Conservation (phyloP, 2,888 invertebrate genomes). For the Dolichopus griseipennis region DNA sequence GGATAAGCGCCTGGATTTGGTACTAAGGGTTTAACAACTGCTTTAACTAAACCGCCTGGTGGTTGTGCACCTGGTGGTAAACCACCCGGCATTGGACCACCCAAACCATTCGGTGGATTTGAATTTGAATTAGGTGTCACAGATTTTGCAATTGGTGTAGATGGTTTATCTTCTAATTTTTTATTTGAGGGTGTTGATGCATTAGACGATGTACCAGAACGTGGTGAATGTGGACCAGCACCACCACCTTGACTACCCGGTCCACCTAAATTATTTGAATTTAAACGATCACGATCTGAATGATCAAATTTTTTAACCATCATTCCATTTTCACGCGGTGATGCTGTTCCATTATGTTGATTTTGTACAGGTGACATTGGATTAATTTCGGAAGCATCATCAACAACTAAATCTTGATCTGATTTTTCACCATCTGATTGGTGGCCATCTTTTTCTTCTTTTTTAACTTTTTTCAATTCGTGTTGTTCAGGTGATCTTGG, state of each 20-base stretch:
- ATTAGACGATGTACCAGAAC: conserved; percentile 82
- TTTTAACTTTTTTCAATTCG: conserved; percentile 60
- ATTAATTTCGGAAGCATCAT: conserved; percentile 74
- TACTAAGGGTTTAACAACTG: conserved; percentile 25
- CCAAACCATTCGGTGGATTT: conserved; percentile 48
- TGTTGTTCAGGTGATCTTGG: conserved; percentile 68
- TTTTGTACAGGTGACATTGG: conserved; percentile 60
- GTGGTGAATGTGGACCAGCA: conserved; percentile 27
- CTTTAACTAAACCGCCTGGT: conserved; percentile 23
- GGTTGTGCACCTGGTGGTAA: conserved; percentile 10
- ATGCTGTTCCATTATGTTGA: conserved; percentile 52
- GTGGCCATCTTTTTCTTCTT: conserved; percentile 70
- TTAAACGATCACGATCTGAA: conserved; percentile 27
- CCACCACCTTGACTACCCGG: conserved; percentile 17
- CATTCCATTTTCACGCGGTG: conserved; percentile 79
- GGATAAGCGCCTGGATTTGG: conserved; percentile 47
- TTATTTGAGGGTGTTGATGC: conserved; percentile 84
- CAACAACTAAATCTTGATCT: conserved; percentile 89
- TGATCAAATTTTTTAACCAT: conserved; percentile 39
- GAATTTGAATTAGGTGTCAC: conserved; percentile 67
- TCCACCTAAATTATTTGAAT: neutral
- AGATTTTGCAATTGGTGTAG: conserved; percentile 84
- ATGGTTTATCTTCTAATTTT: conserved; percentile 79
- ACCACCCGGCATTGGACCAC: conserved; percentile 33
- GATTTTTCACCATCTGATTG: conserved; percentile 78